These are phyloP conservation scores for Onychostruthus taczanowskii DNA, from an alignment of 2,113 vertebrate species.

Conservation along the genomic window DNA sequence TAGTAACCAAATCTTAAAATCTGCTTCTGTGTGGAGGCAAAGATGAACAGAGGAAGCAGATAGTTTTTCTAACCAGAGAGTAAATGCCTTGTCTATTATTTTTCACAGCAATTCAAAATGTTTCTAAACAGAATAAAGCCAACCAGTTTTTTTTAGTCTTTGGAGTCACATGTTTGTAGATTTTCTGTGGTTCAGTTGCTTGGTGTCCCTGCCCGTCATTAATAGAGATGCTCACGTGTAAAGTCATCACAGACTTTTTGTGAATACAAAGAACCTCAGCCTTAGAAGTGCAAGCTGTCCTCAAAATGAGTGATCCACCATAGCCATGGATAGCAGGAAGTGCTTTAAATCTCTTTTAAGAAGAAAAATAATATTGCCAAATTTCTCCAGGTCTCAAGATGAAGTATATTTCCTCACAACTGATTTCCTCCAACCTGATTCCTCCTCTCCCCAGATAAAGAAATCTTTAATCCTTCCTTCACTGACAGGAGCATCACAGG, in stretches of 20 bases:
- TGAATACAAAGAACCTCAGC: not conserved
- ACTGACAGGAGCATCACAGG: not conserved
- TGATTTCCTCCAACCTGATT: not conserved
- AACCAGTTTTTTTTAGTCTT: not conserved
- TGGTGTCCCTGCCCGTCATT: rapidly evolving
- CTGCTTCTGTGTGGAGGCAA: not conserved
- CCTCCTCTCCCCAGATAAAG: not conserved
- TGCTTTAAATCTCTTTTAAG: not conserved
- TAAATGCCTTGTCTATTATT: not conserved
- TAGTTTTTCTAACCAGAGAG: not conserved
- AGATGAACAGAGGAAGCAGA: not conserved
- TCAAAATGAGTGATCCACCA: not conserved
- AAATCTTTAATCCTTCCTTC: not conserved
- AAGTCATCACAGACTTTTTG: not conserved
- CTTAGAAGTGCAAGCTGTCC: not conserved
- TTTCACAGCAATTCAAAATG: not conserved
- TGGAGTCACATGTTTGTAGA: not conserved
- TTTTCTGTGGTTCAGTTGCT: not conserved
- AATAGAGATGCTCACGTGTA: not conserved
- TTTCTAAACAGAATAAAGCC: not conserved
- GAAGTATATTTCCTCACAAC: not conserved
- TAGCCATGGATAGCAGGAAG: not conserved
- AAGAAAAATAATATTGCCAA: not conserved
- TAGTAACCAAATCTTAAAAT: not conserved
- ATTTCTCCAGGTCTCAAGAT: not conserved